Base-by-base conservation (phyloP, 2,797 vertebrate species). In the Coendou prehensilis region DNA sequence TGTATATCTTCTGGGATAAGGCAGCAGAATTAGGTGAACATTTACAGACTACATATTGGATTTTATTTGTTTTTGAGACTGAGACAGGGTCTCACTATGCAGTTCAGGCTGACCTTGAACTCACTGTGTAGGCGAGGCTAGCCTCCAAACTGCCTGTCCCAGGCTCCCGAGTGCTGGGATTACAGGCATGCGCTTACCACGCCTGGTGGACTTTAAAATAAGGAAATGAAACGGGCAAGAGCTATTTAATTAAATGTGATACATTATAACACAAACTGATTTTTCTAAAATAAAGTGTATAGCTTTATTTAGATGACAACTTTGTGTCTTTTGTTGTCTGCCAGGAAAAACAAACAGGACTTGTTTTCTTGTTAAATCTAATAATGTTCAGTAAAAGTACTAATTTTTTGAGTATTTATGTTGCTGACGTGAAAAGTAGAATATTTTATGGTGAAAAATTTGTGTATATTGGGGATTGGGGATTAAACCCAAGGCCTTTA, bases 381-480 rank as follows among this genome's bases (percentile, higher is more conserved):
- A 41, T 56, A 56, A 67, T 61, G 18, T 92, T 85, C 22, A 81
- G 50, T 78, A 63, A 64, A 78, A 75, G 54, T 91, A 50, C 20
- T 87, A 79, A n/a, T 80, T 94, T 96, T 92, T 95, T 92, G 33
- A 91, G 14, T 91, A 63, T 80, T 93, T 90, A 76, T n/a, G 57
- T 20, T 87, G 57, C 41, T 93, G n/a, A 52, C 79, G 30, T 94
- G 67, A 88, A 91, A 95, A 92, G 15, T 91, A 83, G 78, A 69
- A 37, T 75, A 47, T 89, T 94, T 95, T 76, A 37, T 84, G 17
- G 10, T 90, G 59, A 71, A 90, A 56, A 75, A 37, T 80, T 87
- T 90, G 26, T 76, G 9, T 80, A 3, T 73, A 75, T 75, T 75
- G 22, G 37, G 37, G 37, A 41, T 41, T 41, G 37, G 41, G 41